A percentile compares a stretch with the other conserved stretches of the same genome.
Evolutionary conservation across 2,797 vertebrate genomes (phyloP).

Genomic region (Peromyscus attwateri): DNA sequence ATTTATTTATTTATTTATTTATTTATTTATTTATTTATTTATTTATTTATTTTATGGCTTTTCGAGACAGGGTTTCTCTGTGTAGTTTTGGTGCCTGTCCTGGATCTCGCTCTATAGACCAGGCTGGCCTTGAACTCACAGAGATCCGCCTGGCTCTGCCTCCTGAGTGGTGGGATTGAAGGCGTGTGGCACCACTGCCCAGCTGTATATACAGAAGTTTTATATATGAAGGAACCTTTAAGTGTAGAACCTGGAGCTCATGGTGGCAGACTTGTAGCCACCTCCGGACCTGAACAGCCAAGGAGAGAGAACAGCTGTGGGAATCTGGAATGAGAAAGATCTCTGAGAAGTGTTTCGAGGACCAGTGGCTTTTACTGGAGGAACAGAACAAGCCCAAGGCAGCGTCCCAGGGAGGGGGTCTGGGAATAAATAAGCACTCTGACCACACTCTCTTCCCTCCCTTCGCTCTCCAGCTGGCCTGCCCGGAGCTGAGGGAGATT

Average conservation of each 20-base stretch:
- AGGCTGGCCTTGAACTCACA: too few species aligned
- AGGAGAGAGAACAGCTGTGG: not conserved
- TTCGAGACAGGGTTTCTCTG: too few species aligned
- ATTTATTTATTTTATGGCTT: too few species aligned
- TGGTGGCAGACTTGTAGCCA: not conserved
- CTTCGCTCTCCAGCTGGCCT: not conserved
- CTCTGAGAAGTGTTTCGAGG: not conserved
- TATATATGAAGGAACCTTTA: conserved; percentile 3
- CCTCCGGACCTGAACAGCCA: not conserved
- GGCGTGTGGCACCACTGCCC: too few species aligned
- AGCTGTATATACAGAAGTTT: not conserved
- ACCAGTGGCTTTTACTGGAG: not conserved
- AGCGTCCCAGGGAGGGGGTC: not conserved
- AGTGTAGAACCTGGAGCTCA: not conserved
- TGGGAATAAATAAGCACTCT: not conserved
- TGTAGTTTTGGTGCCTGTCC: too few species aligned
- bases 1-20: too few species aligned
- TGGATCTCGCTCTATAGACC: too few species aligned
- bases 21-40: too few species aligned
- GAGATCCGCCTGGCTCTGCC: too few species aligned
- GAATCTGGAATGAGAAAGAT: not conserved
- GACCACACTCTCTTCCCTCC: not conserved
- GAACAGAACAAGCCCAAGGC: conserved; percentile 1
- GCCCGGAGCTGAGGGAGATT: not conserved
- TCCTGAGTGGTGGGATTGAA: too few species aligned